Evolutionary conservation across 2,113 vertebrate species (phyloP), one percentile per base, ranked within the genome.

Genomic region (Macrotus californicus): DNA sequence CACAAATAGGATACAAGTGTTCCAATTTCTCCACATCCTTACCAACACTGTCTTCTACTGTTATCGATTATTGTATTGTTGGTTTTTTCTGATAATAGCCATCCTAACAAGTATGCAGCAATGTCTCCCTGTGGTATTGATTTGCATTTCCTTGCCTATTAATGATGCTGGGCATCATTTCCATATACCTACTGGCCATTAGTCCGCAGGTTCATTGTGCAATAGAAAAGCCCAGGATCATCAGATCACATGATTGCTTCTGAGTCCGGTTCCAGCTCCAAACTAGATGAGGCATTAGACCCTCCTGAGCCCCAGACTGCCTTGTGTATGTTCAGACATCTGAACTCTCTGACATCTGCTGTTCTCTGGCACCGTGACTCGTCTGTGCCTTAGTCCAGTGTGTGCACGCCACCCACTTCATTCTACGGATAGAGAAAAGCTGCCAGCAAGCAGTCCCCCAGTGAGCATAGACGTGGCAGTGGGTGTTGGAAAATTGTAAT

Each of bases 221-320:
- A 16, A 13, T 12, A 31, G 59, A 52, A 36, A 91, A 39, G 5
- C n/a, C 56, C 59, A n/a, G 81, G 10, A 22, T 15, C 24, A 41
- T 11, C 9, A 21, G 36, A 41, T 41, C 16, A 19, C 6, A 1
- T 7, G 13, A 11, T 41, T 59, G 8, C 34, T 61, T 86, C 24
- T 13, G 10, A 7, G 6, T 67, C 12, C 0, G 18, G 18, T 36
- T 43, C 14, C 5, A 5, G 7, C 34, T 13, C 26, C n/a, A 5
- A 7, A 61, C 76, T 39, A 48, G 43, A 34, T 29, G 31, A 39
- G 16, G 9, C 10, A 3, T 29, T 14, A 34, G 16, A n/a, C 3
- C 4, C 56, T 24, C 34, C 56, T 48, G 34, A 77, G 43, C 24
- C n/a, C 34, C 3, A 2, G 7, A 15, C 6, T 2, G 10, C 31